phyloP scores from a whole-genome alignment of 1,140 invertebrate genomes.

The Triops longicaudatus region DNA sequence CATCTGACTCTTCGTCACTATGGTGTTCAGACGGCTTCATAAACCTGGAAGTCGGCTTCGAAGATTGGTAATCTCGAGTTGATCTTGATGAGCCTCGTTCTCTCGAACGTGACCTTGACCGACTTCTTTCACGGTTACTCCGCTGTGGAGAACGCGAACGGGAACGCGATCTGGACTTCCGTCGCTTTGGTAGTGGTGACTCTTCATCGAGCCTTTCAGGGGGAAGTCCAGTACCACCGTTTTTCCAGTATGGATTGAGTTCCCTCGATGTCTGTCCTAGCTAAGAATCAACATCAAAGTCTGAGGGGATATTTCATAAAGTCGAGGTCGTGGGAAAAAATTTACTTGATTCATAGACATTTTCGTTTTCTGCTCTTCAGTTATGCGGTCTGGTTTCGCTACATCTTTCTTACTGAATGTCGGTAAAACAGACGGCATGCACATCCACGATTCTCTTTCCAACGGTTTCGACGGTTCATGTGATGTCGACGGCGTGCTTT shows the following conservation, averaged over 20 bases:
- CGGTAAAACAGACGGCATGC: conserved; percentile 43
- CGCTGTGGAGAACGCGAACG: neutral
- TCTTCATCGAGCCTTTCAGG: conserved; percentile 16
- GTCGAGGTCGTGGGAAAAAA: no score
- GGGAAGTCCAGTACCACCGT: conserved; percentile 73
- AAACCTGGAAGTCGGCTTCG: neutral
- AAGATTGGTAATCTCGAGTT: neutral
- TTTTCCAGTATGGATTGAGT: conserved; percentile 88
- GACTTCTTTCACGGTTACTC: neutral
- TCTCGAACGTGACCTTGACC: neutral
- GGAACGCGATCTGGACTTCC: neutral
- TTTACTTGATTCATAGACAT: conserved; percentile 41
- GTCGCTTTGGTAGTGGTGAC: neutral
- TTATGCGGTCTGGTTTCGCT: neutral
- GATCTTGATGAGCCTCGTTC: neutral
- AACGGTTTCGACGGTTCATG: conserved; percentile 19
- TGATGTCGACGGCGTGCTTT: conserved; percentile 27
- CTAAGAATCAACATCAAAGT: conserved; percentile 38
- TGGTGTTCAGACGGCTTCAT: neutral
- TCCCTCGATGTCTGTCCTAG: conserved; percentile 63
- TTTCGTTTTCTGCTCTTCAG: conserved; percentile 45
- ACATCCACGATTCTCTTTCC: conserved; percentile 45
- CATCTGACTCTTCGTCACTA: neutral
- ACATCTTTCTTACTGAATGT: conserved; percentile 33
- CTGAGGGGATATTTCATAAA: neutral